Base-by-base conservation (phyloP, 2,888 invertebrate species). In the Drosophila prolongata region DNA sequence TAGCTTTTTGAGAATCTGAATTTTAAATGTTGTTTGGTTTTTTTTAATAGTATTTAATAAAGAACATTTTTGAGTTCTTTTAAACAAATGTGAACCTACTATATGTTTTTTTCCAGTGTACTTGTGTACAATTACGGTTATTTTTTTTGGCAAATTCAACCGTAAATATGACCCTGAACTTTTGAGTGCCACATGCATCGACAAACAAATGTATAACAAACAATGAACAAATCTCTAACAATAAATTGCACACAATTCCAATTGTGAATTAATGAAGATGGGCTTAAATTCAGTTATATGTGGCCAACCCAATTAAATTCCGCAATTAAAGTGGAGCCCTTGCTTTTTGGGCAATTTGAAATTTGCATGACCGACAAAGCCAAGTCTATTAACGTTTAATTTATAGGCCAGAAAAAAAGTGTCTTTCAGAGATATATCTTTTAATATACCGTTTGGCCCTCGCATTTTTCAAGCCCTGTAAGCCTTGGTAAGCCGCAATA, bases 381-480 rank as follows among this genome's bases (percentile, higher is more conserved):
- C 69, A 65, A 75, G 71, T 79, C 69, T 77, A 76, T 77, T 82
- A 76, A 81, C 60, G 57, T 50, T 9, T 73, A 82, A 84, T 87
- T 82, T 87, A 82, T 73, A 52, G 49, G 66, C 68, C 46, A 27
- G 34, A 19, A 34, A 43, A 30, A 16, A 37, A 37, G n/a, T 44
- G 27, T 35, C 46, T n/a, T 40, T 46, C 14, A 14, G 30, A 55
- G 54, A 59, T 42, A 40, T 40, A 40, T 55, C 24, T 38, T 8
- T n/a, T 34, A 14, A 49, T 34, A 30, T 68, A 56, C 68, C 69
- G 68, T 56, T 47, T 37, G 27, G 35, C 35, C 50, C 43, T 49
- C 69, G 62, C 47, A 70, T 47, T 53, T 52, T 60, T 54, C 44
- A 13, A 46, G 56, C 44, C 50, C 24, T 75, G 56, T 75, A 76